Base-by-base conservation (phyloP, 2,888 invertebrate species). In the Phlogophora meticulosa region DNA sequence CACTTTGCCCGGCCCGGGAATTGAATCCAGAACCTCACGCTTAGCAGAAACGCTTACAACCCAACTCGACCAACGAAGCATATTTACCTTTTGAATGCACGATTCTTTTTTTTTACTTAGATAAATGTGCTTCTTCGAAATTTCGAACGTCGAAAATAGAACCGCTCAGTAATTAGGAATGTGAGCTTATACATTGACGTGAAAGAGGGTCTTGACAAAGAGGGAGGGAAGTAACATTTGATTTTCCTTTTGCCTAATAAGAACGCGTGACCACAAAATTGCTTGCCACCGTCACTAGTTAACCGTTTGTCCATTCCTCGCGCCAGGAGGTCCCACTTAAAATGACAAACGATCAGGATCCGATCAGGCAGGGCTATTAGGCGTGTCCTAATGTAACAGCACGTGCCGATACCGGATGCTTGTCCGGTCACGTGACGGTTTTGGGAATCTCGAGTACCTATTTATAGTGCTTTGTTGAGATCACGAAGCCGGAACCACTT, bases 291-390 rank as follows among this genome's bases (percentile, higher is more conserved):
- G 15, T 5, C 5, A 28, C 28, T 13, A 53, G 48, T 24, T 59
- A 43, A 40, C 22, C 49, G 7, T 10, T n/a, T 38, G 38, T 34
- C 5, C 20, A 42, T 65, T 22, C 20, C 24, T 22, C 15, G 28
- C 24, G 20, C 13, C 22, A 55, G 53, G 40, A 24, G 15, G 10
- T 49, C 2, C 66, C 52, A 72, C 61, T 60, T 53, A 72, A 76
- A 63, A 70, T 70, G 58, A 78, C 49, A 55, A 67, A 78, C 61
- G 52, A 34, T 38, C 17, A 10, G 43, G 42, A 28, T 13, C 32
- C n/a, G 22, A 62, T 34, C 28, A 53, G 22, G 15, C 15, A 43
- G 3, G 46, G 32, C 34, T 55, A 42, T 67, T 56, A 61, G 17
- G n/a, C 20, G 51, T 49, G 52, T 42, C 34, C 36, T 58, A 49